Evolutionary conservation across 1,140 invertebrate genomes (phyloP), one percentile per base, ranked within the genome.

Genomic region (Cotesia chilonis): DNA sequence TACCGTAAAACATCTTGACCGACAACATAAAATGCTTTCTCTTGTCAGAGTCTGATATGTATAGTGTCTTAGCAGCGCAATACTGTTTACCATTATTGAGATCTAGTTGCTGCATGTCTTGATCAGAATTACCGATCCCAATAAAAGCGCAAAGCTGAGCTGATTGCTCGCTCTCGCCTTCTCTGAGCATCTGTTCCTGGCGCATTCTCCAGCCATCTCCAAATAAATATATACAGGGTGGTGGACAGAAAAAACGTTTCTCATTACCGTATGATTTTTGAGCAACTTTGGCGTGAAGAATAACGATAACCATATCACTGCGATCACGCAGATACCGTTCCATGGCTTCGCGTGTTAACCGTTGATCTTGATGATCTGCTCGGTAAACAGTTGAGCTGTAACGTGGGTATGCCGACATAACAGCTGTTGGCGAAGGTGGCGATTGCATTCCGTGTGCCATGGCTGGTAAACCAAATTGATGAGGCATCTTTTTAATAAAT

Each of bases 181-280:
- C 94, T 0, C 94, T 89, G 70, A 96, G 84, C 92, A 98, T 94
- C 80, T 96, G 92, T 79, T 98, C 95, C 74, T 96, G 93, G 59
- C 98, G 92, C 84, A 95, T 90, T 77, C 96, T 90, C 98, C 98
- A 99, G 2, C 98, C 98, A 78, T 97, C 96, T 3, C 98, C 98
- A 83, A 96, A 96, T 51, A 99, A 87, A 87, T 99, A 99, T 78
- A 99, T 98, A 85, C 98, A 99, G 0, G 98, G 98, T 0, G 98
- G 98, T 0, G 98, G 98, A 83, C 98, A 99, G 87, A 99, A 99
- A 88, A 99, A 99, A 72, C 98, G 90, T 87, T 99, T 99, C 83
- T 99, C 98, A 87, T 99, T 99, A 63, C 98, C 98, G 85, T 99
- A 99, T 0, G 98, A 99, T 82, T 99, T 99, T 85, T 99, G 98